phyloP scores from a whole-genome alignment of 92 coral and sea anemone species.

The Micromussa lordhowensis region DNA sequence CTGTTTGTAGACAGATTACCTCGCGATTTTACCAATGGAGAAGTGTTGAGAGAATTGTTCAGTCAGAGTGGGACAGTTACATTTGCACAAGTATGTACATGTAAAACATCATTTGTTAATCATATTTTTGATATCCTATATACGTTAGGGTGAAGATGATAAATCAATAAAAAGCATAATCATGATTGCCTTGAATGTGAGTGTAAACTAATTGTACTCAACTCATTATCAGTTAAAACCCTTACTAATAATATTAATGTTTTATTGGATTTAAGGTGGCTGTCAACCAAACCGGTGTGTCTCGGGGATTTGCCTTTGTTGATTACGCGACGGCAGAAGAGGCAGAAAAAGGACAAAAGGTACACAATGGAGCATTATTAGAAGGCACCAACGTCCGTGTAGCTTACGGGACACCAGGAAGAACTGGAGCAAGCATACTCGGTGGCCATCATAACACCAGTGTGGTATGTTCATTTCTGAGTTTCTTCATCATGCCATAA shows the following conservation, averaged over 20 bases:
- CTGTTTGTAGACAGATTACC: conserved; percentile 90
- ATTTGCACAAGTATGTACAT: conserved; percentile 81
- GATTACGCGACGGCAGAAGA: conserved; percentile 85
- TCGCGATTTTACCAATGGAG: conserved; percentile 83
- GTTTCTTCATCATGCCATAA: too few species aligned
- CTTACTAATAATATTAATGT: background rate
- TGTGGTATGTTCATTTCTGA: conserved; percentile 18
- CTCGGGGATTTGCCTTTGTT: conserved; percentile 95
- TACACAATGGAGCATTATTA: conserved; percentile 80
- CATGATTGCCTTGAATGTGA: background rate
- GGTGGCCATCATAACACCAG: conserved; percentile 45
- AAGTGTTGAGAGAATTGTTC: conserved; percentile 72
- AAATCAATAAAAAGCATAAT: too few species aligned
- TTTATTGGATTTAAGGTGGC: conserved; percentile 70
- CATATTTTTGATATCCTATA: too few species aligned
- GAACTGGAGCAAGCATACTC: conserved; percentile 81
- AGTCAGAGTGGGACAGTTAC: conserved; percentile 84
- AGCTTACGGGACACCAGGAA: conserved; percentile 95
- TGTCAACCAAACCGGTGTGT: conserved; percentile 69
- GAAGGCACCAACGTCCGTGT: conserved; percentile 84
- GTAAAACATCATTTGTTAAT: too few species aligned
- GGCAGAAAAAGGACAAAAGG: conserved; percentile 85
- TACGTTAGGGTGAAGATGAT: too few species aligned
- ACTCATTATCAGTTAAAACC: too few species aligned
- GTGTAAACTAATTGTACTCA: background rate